A percentile compares a stretch with the other conserved stretches of the same genome.
Conservation (phyloP, 2,888 invertebrate species). For the Neoitamus cyanurus region DNA sequence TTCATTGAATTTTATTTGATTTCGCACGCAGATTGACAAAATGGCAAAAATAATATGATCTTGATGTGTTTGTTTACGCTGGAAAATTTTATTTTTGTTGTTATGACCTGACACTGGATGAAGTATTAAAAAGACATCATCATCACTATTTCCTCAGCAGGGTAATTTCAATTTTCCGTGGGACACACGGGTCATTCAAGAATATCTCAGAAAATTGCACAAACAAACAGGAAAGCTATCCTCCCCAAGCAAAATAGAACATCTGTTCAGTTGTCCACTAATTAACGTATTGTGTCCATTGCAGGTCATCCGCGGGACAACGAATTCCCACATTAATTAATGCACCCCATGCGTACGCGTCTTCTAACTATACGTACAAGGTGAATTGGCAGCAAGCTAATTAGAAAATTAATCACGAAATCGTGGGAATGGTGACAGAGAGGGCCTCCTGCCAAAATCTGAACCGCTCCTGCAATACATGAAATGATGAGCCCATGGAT, state of each 20-base stretch:
- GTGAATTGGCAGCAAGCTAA: not conserved
- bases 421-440: not conserved
- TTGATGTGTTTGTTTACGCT: too few species aligned
- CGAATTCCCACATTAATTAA: not conserved
- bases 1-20: too few species aligned
- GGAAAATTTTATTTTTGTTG: too few species aligned
- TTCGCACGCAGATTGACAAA: too few species aligned
- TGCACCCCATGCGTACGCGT: not conserved
- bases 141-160: too few species aligned
- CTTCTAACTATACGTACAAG: not conserved
- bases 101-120: too few species aligned
- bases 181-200: too few species aligned
- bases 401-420: not conserved
- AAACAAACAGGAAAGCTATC: not conserved
- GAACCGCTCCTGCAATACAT: not conserved
- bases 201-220: too few species aligned
- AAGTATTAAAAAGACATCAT: too few species aligned
- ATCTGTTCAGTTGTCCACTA: not conserved
- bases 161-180: too few species aligned
- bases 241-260: not conserved
- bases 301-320: not conserved
- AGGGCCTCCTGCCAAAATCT: not conserved
- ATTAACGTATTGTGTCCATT: not conserved
- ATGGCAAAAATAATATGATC: too few species aligned
- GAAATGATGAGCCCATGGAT: not conserved